Conservation (phyloP, 2,113 vertebrate genomes). For the Burhinus bistriatus region DNA sequence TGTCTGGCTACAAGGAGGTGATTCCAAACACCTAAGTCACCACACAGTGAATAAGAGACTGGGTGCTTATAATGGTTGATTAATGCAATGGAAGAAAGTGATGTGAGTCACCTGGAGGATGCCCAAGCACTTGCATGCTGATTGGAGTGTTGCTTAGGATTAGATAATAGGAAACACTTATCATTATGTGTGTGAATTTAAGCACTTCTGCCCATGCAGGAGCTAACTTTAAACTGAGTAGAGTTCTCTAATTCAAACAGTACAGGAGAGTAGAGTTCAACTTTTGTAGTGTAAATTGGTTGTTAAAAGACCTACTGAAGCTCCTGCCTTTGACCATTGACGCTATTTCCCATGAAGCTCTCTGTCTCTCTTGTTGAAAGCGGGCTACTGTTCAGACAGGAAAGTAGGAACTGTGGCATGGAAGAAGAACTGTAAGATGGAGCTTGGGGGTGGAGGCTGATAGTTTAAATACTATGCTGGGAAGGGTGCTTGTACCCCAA, state of each 20-base stretch:
- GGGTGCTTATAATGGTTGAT: neutral
- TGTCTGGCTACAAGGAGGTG: neutral
- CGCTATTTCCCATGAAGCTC: neutral
- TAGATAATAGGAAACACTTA: neutral
- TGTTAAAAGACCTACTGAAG: neutral
- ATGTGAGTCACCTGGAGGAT: neutral
- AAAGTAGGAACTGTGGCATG: neutral
- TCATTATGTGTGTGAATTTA: neutral
- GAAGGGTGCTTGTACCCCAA: fast-evolving
- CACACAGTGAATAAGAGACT: neutral
- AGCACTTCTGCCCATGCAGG: neutral
- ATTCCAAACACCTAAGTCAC: neutral
- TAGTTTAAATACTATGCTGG: neutral
- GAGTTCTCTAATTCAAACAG: neutral
- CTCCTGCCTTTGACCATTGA: neutral
- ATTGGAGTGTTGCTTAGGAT: neutral
- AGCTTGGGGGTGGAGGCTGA: fast-evolving
- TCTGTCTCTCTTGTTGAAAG: neutral
- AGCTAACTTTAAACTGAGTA: neutral
- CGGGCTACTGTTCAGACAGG: neutral
- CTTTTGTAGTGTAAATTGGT: neutral
- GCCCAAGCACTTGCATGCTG: fast-evolving
- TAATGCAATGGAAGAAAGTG: neutral
- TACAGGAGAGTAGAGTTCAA: fast-evolving
- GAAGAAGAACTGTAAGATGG: neutral